Percentiles rank a stretch among this genome's conserved stretches.
Conservation (phyloP, 2,888 invertebrate genomes). For the Drosophila flavopinicola region DNA sequence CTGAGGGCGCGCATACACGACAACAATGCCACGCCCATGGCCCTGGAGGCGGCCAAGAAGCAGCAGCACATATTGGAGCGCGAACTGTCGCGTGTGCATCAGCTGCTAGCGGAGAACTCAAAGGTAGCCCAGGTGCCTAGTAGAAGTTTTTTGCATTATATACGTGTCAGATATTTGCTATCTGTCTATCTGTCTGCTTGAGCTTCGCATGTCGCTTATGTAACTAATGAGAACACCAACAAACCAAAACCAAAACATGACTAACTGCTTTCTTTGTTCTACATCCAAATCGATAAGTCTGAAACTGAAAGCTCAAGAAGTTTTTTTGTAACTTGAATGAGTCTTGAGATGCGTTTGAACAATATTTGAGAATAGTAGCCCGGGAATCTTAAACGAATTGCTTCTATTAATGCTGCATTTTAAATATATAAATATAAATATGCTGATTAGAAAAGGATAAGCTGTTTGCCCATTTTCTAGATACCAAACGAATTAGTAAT, state of each 20-base stretch:
- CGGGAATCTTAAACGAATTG: too few species aligned
- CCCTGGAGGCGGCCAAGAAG: conserved; percentile 88
- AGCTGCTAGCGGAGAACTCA: conserved; percentile 94
- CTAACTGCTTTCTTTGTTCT: conserved; percentile 20
- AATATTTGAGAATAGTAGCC: too few species aligned
- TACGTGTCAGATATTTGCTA: conserved; percentile 25
- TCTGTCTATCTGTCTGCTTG: conserved; percentile 48
- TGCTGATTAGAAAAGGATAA: too few species aligned
- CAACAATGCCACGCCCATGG: conserved; percentile 86
- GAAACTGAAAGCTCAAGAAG: too few species aligned
- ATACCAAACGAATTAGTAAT: too few species aligned
- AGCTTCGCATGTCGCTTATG: conserved; percentile 76
- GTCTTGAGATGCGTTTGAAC: background rate
- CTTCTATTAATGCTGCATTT: too few species aligned
- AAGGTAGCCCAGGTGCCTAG: conserved; percentile 91
- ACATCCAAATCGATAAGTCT: background rate
- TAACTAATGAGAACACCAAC: conserved; percentile 57
- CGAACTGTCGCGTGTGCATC: conserved; percentile 93
- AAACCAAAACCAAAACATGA: conserved; percentile 25
- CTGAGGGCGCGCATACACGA: conserved; percentile 88
- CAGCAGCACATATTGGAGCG: conserved; percentile 90
- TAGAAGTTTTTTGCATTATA: conserved; percentile 84
- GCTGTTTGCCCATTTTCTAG: too few species aligned
- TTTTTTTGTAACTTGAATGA: background rate
- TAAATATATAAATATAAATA: too few species aligned